phyloP scores from a whole-genome alignment of 1,140 invertebrate genomes.

The Trachymyrmex septentrionalis region DNA sequence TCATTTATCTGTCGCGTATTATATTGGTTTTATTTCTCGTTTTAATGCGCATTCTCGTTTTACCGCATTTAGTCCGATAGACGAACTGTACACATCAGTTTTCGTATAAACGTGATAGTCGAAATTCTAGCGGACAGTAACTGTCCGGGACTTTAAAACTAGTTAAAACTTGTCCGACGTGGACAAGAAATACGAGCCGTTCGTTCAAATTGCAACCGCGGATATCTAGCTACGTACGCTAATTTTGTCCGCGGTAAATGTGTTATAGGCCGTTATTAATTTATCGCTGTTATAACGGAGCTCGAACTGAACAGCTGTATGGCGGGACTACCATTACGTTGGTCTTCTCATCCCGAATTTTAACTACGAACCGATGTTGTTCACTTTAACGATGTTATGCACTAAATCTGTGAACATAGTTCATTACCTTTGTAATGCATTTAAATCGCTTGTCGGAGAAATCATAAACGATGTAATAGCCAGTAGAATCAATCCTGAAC shows the following conservation, averaged over 20 bases:
- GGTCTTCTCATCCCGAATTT: conserved; percentile 27
- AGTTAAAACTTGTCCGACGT: conserved; percentile 35
- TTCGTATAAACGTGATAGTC: conserved; percentile 44
- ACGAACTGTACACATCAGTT: conserved; percentile 36
- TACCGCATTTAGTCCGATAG: conserved; percentile 7
- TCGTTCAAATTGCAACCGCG: conserved; percentile 25
- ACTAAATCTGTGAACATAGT: neutral
- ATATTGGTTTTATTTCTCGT: neutral
- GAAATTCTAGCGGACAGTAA: conserved; percentile 50
- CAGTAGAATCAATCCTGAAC: conserved; percentile 1
- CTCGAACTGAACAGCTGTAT: neutral
- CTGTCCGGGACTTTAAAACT: conserved; percentile 53
- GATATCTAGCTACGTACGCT: neutral
- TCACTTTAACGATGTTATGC: conserved; percentile 6
- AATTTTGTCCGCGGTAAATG: conserved; percentile 40
- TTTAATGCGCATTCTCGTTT: conserved; percentile 24
- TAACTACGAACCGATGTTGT: conserved; percentile 13
- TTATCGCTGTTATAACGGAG: conserved; percentile 47
- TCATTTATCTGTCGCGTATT: conserved; percentile 1
- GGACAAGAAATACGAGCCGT: conserved; percentile 53
- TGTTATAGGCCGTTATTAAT: conserved; percentile 53
- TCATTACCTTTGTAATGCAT: conserved; percentile 31
- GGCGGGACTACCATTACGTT: neutral
- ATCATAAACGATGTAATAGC: conserved; percentile 14
- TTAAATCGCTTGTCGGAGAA: neutral